Percentiles rank a stretch among this genome's conserved stretches.
Evolutionary conservation across 2,113 vertebrate species (phyloP).

Genomic region (Antechinus stuartii): DNA sequence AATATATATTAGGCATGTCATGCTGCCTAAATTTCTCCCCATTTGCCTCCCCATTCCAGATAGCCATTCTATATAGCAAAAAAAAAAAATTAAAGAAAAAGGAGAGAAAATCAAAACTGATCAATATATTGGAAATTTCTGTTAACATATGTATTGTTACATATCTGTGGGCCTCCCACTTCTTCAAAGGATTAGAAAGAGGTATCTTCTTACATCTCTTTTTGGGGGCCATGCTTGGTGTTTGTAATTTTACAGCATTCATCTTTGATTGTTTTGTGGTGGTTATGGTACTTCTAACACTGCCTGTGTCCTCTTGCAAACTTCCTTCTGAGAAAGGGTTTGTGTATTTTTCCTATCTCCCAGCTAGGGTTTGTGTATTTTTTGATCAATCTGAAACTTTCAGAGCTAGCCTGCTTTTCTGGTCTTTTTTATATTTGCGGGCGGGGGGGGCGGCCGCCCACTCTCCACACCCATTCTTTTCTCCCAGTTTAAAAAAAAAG

Average conservation of each 20-base stretch:
- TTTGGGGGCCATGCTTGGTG: background rate
- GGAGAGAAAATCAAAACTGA: background rate
- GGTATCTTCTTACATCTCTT: background rate
- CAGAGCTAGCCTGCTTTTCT: background rate
- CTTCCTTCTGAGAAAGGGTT: background rate
- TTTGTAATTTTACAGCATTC: background rate
- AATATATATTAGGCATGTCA: background rate
- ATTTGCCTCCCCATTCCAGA: background rate
- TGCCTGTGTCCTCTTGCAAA: background rate
- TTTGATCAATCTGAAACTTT: background rate
- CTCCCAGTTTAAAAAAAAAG: background rate
- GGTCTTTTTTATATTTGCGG: background rate
- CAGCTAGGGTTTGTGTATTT: background rate
- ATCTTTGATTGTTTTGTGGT: background rate
- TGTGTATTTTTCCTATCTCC: background rate
- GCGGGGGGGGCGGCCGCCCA: no score
- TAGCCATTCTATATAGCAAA: background rate
- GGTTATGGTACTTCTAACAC: background rate
- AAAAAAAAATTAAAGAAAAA: background rate
- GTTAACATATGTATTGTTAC: background rate
- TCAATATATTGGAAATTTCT: background rate
- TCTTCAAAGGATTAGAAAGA: background rate
- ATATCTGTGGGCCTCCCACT: background rate
- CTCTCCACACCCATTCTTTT: background rate
- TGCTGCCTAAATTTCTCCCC: background rate